Conservation (phyloP, 2,113 vertebrate genomes). For the Ia io region DNA sequence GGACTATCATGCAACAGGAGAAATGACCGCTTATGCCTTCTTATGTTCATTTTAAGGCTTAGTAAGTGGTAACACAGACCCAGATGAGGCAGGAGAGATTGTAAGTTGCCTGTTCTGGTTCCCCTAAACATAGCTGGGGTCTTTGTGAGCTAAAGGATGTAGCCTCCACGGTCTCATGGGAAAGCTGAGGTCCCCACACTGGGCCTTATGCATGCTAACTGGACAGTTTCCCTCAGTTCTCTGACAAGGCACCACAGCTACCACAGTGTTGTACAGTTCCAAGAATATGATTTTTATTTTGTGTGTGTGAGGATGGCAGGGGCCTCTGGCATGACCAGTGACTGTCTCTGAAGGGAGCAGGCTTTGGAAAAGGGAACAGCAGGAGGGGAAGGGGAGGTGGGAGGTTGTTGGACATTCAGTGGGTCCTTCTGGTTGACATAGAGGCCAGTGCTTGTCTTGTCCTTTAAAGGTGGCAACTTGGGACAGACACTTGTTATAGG, state of each 20-base stretch:
- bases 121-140: neutral
- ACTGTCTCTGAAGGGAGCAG: neutral
- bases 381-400: neutral
- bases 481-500: neutral
- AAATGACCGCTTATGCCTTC: neutral
- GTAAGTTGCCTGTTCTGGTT: neutral
- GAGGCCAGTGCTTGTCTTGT: neutral
- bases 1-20: neutral
- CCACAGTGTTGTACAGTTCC: neutral
- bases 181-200: no score
- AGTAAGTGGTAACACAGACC: neutral
- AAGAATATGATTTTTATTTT: neutral
- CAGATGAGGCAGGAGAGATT: neutral
- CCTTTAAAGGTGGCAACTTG: neutral
- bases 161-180: neutral
- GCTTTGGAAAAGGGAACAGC: neutral
- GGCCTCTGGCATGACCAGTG: neutral
- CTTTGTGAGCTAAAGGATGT: neutral
- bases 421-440: neutral
- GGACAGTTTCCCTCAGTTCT: neutral
- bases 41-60: neutral
- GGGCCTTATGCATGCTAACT: fast-evolving
- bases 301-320: neutral
- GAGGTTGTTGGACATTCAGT: neutral
- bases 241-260: fast-evolving